A percentile compares a stretch with the other conserved stretches of the same genome.
Conservation (phyloP, 2,888 invertebrate species). For the Morinoia aosen region DNA sequence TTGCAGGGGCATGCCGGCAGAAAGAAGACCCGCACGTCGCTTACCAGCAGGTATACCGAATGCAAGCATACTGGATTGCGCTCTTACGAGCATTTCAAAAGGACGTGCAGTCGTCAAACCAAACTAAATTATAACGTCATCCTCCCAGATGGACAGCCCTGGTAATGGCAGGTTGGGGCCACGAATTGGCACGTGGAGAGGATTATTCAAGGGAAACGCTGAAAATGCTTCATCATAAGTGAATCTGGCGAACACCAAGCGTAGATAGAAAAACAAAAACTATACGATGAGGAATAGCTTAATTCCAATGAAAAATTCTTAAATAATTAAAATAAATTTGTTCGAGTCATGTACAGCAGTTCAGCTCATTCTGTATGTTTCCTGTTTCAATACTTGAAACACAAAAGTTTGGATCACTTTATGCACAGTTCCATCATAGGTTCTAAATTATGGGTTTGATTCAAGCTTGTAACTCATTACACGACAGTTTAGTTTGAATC, state of each 20-base stretch:
- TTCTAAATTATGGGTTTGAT: too few relatives aligned
- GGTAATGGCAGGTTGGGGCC: neutral
- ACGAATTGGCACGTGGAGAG: neutral
- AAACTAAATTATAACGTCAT: neutral
- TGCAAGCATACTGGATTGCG: neutral
- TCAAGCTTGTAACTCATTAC: too few relatives aligned
- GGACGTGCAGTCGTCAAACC: neutral
- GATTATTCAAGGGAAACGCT: neutral
- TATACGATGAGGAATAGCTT: neutral
- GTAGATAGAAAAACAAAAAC: neutral
- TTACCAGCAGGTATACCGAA: neutral
- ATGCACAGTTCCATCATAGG: too few relatives aligned
- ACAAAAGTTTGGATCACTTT: too few relatives aligned
- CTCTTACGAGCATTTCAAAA: neutral
- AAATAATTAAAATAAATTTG: neutral
- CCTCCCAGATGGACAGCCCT: neutral
- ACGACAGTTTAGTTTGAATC: neutral
- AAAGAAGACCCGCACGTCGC: neutral
- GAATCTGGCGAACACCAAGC: neutral
- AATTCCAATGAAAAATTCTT: neutral
- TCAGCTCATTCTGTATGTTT: neutral
- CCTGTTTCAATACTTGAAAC: too few relatives aligned
- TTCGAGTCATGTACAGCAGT: neutral
- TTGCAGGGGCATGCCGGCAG: neutral
- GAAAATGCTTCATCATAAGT: neutral